These are phyloP conservation scores for Prochilodus magdalenae DNA, from an alignment of 2,113 vertebrate species.

Conservation along the genomic window DNA sequence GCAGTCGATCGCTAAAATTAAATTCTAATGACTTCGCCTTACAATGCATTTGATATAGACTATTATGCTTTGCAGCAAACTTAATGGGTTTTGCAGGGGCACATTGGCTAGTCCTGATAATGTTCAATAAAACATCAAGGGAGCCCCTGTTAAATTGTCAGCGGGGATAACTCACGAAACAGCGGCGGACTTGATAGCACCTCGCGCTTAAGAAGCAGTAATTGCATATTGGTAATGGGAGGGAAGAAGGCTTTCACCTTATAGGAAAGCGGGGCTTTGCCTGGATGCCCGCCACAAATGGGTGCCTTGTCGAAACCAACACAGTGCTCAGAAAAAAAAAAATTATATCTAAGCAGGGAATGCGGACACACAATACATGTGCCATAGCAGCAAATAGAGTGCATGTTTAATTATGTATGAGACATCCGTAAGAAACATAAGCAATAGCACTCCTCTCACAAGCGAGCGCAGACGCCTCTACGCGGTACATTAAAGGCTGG, in stretches of 20 bases:
- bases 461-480: constrained; percentile 71
- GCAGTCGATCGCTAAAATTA: constrained; percentile 51
- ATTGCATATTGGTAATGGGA: constrained; percentile 40
- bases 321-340: constrained; percentile 71
- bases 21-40: constrained; percentile 53
- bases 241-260: constrained; percentile 18
- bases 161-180: constrained; percentile 37
- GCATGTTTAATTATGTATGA: constrained; percentile 83
- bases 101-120: constrained; percentile 48
- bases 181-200: constrained; percentile 35
- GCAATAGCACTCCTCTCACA: constrained; percentile 79
- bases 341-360: constrained; percentile 74
- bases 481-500: constrained; percentile 72
- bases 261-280: background rate
- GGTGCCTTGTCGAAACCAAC: constrained; percentile 52
- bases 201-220: constrained; percentile 35
- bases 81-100: constrained; percentile 49
- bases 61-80: constrained; percentile 46
- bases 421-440: constrained; percentile 71
- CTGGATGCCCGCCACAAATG: constrained; percentile 50
- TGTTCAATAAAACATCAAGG: constrained; percentile 55
- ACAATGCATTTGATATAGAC: constrained; percentile 57
- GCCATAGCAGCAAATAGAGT: constrained; percentile 73
- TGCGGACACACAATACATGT: constrained; percentile 77
- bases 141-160: constrained; percentile 52